phyloP scores from a whole-genome alignment of 2,113 vertebrate species.

The Acinonyx jubatus region DNA sequence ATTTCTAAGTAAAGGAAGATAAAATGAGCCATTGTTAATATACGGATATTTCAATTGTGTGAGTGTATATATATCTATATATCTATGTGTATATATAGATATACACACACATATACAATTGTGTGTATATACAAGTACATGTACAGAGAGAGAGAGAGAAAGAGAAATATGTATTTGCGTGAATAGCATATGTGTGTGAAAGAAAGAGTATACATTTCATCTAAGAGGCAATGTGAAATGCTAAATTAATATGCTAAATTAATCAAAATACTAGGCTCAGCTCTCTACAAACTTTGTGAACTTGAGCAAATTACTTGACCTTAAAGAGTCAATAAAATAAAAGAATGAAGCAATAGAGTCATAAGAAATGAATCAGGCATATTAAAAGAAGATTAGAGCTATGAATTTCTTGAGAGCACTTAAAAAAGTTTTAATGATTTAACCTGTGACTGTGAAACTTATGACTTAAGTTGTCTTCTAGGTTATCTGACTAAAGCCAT shows the following conservation, averaged over 20 bases:
- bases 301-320: not conserved
- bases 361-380: conserved; percentile 3
- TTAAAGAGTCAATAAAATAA: conserved; percentile 28
- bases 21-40: not conserved
- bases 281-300: not conserved
- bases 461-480: not conserved
- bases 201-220: not conserved
- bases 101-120: no score
- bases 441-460: conserved; percentile 28
- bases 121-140: not conserved
- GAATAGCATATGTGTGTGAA: not conserved
- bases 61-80: not conserved
- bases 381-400: not conserved
- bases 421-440: not conserved
- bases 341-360: not conserved
- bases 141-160: not conserved
- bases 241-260: not conserved
- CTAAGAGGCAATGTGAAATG: not conserved
- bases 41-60: not conserved
- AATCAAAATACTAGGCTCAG: not conserved
- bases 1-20: not conserved
- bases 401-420: not conserved
- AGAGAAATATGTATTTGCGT: not conserved
- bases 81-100: not conserved
- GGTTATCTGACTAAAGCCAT: not conserved